Conservation (phyloP, 1,140 invertebrate species). For the Sipha flava region DNA sequence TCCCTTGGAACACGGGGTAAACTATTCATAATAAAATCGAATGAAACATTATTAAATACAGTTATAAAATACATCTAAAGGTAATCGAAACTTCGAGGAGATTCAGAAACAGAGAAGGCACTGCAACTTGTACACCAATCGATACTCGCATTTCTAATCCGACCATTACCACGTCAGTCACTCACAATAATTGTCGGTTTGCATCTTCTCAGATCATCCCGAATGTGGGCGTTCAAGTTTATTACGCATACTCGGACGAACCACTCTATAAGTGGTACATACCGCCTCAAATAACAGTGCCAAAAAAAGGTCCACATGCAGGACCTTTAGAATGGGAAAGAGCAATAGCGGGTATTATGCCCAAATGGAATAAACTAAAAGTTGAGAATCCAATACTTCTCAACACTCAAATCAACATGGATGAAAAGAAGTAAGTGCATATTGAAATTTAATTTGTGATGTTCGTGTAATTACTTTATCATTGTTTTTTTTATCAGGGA, state of each 20-base stretch:
- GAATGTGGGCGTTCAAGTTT: background rate
- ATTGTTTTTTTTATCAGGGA: no score
- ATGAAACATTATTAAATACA: no score
- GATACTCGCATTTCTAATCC: background rate
- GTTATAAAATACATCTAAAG: background rate
- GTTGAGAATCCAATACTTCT: no score
- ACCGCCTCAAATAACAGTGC: background rate
- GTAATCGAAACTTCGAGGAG: background rate
- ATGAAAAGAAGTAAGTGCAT: no score
- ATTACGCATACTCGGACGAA: background rate
- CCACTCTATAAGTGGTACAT: background rate
- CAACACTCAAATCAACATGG: no score
- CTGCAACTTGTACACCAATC: background rate
- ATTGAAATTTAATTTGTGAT: no score
- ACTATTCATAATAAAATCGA: background rate
- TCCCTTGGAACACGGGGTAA: conserved; percentile 2
- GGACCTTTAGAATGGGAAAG: background rate
- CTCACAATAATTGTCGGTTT: background rate
- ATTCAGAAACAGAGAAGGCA: background rate
- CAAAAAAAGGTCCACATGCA: background rate
- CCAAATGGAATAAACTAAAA: background rate
- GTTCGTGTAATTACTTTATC: no score
- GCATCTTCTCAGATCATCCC: background rate
- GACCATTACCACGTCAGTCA: background rate
- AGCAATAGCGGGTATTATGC: background rate